These are phyloP conservation scores for Sparidentex hasta DNA, from an alignment of 2,797 vertebrate species.

Conservation along the genomic window DNA sequence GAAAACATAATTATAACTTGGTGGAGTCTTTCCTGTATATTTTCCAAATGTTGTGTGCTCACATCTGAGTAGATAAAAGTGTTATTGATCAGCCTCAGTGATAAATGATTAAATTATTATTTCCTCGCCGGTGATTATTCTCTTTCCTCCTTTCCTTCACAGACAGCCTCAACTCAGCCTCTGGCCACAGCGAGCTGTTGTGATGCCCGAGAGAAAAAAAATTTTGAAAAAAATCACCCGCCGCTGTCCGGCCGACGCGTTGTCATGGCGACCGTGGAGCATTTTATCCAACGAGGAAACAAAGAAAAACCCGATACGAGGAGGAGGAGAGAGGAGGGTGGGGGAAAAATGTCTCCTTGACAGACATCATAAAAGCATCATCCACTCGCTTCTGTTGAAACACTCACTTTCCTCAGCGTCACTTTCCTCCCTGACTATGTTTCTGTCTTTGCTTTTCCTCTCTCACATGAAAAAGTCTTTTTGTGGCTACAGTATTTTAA, in stretches of 20 bases:
- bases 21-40: not conserved
- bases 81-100: not conserved
- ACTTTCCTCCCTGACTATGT: slow-evolving; percentile 31
- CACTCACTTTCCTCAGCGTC: slow-evolving; percentile 31
- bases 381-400: slow-evolving; percentile 51
- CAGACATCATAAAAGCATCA: slow-evolving; percentile 48
- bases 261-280: slow-evolving; percentile 71
- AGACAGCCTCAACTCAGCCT: slow-evolving; percentile 80
- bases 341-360: slow-evolving; percentile 33
- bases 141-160: slow-evolving; percentile 4
- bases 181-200: slow-evolving; percentile 82
- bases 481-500: slow-evolving; percentile 69
- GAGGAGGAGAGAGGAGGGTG: not conserved
- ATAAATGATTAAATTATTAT: not conserved
- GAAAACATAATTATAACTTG: not conserved
- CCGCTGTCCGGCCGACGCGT: slow-evolving; percentile 47
- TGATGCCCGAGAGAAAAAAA: slow-evolving; percentile 63
- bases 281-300: slow-evolving; percentile 47
- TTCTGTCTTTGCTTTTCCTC: slow-evolving; percentile 59
- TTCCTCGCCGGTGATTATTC: not conserved
- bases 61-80: not conserved
- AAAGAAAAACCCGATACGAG: slow-evolving; percentile 2
- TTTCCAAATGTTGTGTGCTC: not conserved
- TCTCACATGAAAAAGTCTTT: slow-evolving; percentile 55
- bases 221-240: slow-evolving; percentile 42